These are phyloP conservation scores for Hozukius guyotensis DNA, from an alignment of 2,797 vertebrate species.

Conservation along the genomic window DNA sequence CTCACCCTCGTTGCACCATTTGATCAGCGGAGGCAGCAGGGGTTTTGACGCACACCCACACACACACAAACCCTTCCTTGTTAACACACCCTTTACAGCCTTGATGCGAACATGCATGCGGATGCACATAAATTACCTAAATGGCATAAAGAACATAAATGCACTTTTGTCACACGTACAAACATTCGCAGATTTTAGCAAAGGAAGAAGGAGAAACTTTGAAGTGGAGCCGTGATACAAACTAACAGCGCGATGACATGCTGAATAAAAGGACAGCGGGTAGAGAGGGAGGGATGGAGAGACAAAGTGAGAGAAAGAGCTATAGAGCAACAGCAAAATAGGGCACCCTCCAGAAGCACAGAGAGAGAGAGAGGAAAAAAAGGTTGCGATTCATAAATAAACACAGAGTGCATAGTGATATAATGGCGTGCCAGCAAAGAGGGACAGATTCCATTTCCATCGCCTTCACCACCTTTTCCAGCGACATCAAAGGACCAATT, in stretches of 20 bases:
- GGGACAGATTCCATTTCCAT: conserved; percentile 80
- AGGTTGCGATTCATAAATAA: conserved; percentile 77
- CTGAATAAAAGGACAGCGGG: conserved; percentile 15
- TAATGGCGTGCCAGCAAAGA: conserved; percentile 65
- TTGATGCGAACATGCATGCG: conserved; percentile 33
- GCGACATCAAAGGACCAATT: conserved; percentile 99
- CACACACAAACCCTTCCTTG: conserved; percentile 38
- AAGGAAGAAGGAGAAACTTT: conserved; percentile 71
- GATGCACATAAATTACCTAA: conserved; percentile 25
- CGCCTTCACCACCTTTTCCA: conserved; percentile 84
- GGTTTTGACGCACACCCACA: conserved; percentile 57
- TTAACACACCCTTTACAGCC: conserved; percentile 50
- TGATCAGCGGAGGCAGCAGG: conserved; percentile 96
- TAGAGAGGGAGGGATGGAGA: background rate
- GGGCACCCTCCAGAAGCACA: conserved; percentile 32
- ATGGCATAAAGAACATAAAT: background rate
- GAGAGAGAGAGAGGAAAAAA: background rate
- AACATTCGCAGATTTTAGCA: conserved; percentile 40
- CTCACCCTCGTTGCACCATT: conserved; percentile 97
- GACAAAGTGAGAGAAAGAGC: conserved; percentile 48
- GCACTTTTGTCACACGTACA: background rate
- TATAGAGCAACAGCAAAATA: conserved; percentile 37
- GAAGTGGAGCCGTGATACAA: conserved; percentile 72
- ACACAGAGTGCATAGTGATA: conserved; percentile 72
- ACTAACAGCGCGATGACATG: conserved; percentile 69